phyloP scores from a whole-genome alignment of 2,888 invertebrate genomes.

The Dolichomitus sp. region DNA sequence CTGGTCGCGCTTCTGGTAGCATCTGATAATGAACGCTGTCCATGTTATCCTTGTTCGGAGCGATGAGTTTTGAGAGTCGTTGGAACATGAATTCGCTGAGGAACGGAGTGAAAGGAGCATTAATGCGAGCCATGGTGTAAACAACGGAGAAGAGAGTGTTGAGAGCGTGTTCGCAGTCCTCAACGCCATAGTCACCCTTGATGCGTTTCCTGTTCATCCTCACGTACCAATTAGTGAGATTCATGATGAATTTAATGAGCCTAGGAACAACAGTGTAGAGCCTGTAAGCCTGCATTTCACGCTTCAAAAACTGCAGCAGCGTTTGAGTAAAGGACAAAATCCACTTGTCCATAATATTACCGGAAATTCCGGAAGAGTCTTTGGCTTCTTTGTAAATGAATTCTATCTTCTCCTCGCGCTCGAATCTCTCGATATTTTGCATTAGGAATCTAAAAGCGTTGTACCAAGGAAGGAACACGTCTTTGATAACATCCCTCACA shows the following conservation, averaged over 20 bases:
- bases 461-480: slow-evolving; percentile 99
- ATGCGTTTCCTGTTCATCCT: slow-evolving; percentile 98
- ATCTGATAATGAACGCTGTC: slow-evolving; percentile 97
- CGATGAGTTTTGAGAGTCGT: slow-evolving; percentile 91
- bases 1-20: slow-evolving; percentile 92
- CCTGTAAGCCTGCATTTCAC: slow-evolving; percentile 98
- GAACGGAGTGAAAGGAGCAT: slow-evolving; percentile 99
- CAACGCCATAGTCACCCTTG: slow-evolving; percentile 95
- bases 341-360: slow-evolving; percentile 98
- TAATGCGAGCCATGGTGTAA: slow-evolving; percentile 95
- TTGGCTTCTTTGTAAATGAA: slow-evolving; percentile 84
- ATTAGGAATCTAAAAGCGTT: slow-evolving; percentile 97
- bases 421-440: slow-evolving; percentile 96
- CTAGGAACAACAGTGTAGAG: slow-evolving; percentile 98
- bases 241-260: slow-evolving; percentile 98
- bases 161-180: slow-evolving; percentile 94
- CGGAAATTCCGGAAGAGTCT: slow-evolving; percentile 68
- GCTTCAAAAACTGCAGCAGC: slow-evolving; percentile 94
- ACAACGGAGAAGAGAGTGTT: slow-evolving; percentile 96
- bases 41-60: slow-evolving; percentile 86
- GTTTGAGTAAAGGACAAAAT: slow-evolving; percentile 98
- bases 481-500: slow-evolving; percentile 98
- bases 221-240: slow-evolving; percentile 99
- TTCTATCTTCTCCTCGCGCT: slow-evolving; percentile 88
- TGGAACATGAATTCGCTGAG: slow-evolving; percentile 98